A percentile compares a stretch with the other conserved stretches of the same genome.
phyloP scores from a whole-genome alignment of 2,888 invertebrate species.

The Cistogaster globosa region DNA sequence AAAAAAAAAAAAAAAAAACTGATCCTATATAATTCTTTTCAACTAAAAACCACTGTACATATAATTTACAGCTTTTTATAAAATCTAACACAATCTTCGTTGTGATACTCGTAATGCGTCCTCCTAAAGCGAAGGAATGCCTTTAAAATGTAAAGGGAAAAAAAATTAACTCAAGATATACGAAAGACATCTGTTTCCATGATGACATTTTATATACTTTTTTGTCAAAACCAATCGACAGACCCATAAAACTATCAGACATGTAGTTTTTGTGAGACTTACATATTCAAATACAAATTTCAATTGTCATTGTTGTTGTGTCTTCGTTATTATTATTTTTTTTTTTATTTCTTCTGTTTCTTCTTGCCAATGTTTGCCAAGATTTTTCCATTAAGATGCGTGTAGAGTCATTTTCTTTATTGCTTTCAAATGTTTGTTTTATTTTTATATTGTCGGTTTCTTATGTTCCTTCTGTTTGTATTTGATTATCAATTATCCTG shows the following conservation, averaged over 20 bases:
- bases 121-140: slow-evolving; percentile 20
- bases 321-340: slow-evolving; percentile 1
- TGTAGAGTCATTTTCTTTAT: slow-evolving; percentile 54
- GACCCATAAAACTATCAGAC: not conserved
- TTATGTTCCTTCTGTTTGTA: slow-evolving; percentile 29
- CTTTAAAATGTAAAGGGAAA: slow-evolving; percentile 24
- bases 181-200: slow-evolving; percentile 45
- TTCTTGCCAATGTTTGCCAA: slow-evolving; percentile 31
- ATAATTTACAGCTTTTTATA: too few relatives aligned
- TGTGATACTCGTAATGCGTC: not conserved
- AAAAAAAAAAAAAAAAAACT: too few relatives aligned
- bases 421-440: not conserved
- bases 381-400: slow-evolving; percentile 59
- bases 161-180: slow-evolving; percentile 22
- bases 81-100: too few relatives aligned
- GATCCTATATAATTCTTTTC: too few relatives aligned
- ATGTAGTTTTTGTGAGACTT: slow-evolving; percentile 46
- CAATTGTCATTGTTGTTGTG: slow-evolving; percentile 46
- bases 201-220: slow-evolving; percentile 9
- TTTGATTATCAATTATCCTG: slow-evolving; percentile 69
- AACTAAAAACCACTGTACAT: too few relatives aligned
- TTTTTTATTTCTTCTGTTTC: too few relatives aligned
- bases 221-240: slow-evolving; percentile 25
- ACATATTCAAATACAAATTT: slow-evolving; percentile 28
- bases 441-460: not conserved